Conservation (phyloP, 2,888 invertebrate genomes). For the Lasioglossum oenotherae region DNA sequence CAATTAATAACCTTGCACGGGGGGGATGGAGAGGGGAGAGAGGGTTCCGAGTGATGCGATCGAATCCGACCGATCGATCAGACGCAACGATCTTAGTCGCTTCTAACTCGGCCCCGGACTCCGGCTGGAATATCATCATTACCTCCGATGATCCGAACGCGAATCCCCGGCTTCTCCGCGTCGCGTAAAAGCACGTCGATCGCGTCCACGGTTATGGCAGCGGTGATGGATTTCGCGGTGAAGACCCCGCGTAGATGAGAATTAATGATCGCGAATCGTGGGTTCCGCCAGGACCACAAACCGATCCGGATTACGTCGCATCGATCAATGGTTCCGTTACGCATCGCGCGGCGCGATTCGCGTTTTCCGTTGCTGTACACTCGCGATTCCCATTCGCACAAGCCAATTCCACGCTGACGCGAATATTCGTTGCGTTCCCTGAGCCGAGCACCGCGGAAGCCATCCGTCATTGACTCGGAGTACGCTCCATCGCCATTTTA, state of each 20-base stretch:
- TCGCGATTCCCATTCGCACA: constrained; percentile 33
- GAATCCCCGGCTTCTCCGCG: constrained; percentile 18
- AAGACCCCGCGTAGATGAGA: constrained; percentile 65
- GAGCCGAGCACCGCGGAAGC: constrained; percentile 73
- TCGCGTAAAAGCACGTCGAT: constrained; percentile 38
- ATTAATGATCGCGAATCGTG: constrained; percentile 75
- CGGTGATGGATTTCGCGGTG: constrained; percentile 67
- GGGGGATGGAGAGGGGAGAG: not conserved
- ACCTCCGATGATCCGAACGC: constrained; percentile 29
- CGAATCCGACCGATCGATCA: constrained; percentile 47
- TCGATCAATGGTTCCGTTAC: constrained; percentile 75
- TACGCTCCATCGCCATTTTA: constrained; percentile 27
- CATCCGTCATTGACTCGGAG: constrained; percentile 27
- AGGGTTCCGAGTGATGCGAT: constrained; percentile 36
- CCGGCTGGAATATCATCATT: constrained; percentile 57
- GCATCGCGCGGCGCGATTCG: constrained; percentile 47
- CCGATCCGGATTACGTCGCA: constrained; percentile 55
- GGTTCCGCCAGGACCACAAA: constrained; percentile 53
- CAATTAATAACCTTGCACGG: constrained; percentile 51
- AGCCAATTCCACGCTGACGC: constrained; percentile 43
- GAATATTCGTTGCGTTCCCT: not conserved
- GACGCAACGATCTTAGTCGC: constrained; percentile 25
- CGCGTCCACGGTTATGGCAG: constrained; percentile 19
- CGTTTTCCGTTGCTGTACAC: constrained; percentile 72
- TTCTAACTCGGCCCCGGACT: not conserved